phyloP scores from a whole-genome alignment of 2,113 vertebrate species.

The Beaufortia kweichowensis region DNA sequence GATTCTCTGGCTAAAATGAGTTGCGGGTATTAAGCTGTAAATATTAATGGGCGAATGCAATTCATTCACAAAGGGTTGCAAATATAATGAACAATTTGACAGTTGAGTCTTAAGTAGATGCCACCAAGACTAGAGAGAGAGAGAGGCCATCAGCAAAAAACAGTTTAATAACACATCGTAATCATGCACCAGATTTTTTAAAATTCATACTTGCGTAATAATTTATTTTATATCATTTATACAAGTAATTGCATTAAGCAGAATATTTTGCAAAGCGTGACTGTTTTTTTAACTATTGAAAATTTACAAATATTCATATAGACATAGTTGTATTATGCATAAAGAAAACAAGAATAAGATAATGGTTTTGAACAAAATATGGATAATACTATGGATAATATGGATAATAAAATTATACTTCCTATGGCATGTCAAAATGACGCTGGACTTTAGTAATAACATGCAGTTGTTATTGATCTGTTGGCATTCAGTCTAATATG shows the following conservation, averaged over 20 bases:
- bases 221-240: too few species aligned
- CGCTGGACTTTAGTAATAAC: too few species aligned
- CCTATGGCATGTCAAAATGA: too few species aligned
- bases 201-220: background rate
- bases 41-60: constrained; percentile 50
- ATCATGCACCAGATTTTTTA: constrained; percentile 1
- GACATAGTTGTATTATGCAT: background rate
- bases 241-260: too few species aligned
- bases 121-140: background rate
- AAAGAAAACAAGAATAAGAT: too few species aligned
- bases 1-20: constrained; percentile 41
- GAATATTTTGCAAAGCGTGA: too few species aligned
- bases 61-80: constrained; percentile 27
- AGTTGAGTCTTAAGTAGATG: constrained; percentile 31
- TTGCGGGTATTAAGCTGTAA: constrained; percentile 49
- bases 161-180: constrained; percentile 18
- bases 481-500: too few species aligned
- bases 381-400: too few species aligned
- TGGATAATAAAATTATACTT: too few species aligned
- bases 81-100: constrained; percentile 48
- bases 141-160: constrained; percentile 13
- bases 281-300: background rate
- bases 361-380: too few species aligned
- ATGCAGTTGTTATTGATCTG: too few species aligned
- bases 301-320: background rate